Percentiles rank a stretch among this genome's conserved stretches.
Evolutionary conservation across 2,113 vertebrate genomes (phyloP).

Genomic region (Mus musculus): DNA sequence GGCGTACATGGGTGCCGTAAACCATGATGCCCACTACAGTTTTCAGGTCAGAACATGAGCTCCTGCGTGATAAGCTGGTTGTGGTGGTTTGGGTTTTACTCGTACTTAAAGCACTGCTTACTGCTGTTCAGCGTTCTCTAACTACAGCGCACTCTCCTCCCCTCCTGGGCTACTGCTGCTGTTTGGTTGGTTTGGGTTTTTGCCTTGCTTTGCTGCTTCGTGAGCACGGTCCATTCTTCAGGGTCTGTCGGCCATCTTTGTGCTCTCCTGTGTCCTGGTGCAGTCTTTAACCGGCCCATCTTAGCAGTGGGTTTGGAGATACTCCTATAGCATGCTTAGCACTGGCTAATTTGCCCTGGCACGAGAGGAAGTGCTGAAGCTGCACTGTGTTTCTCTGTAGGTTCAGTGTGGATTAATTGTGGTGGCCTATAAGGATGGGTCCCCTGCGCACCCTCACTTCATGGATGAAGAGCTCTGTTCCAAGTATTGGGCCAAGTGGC

Average conservation of each 20-base stretch:
- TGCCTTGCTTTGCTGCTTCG: not conserved
- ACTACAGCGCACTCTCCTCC: not conserved
- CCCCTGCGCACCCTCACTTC: constrained; percentile 92
- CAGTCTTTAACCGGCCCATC: not conserved
- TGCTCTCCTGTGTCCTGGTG: not conserved
- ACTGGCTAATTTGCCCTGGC: not conserved
- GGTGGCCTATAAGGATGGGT: constrained; percentile 96
- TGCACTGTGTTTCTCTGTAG: constrained; percentile 81
- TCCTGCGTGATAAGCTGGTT: not conserved
- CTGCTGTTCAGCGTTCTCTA: not conserved
- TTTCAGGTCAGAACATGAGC: constrained; percentile 91
- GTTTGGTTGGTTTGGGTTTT: not conserved
- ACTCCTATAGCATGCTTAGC: not conserved
- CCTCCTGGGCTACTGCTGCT: not conserved
- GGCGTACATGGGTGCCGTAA: constrained; percentile 95
- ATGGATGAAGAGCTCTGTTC: constrained; percentile 89
- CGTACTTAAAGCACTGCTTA: not conserved
- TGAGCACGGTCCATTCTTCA: constrained; percentile 3
- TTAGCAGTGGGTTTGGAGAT: not conserved
- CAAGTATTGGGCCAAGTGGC: constrained; percentile 94
- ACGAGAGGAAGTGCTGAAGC: constrained; percentile 36
- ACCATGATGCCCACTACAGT: constrained; percentile 93
- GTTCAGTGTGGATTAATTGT: constrained; percentile 95
- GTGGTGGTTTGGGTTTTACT: not conserved
- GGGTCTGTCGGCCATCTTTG: not conserved